Evolutionary conservation across 1,140 invertebrate species (phyloP), one percentile per base, ranked within the genome.

Genomic region (Drosophila pectinifera): DNA sequence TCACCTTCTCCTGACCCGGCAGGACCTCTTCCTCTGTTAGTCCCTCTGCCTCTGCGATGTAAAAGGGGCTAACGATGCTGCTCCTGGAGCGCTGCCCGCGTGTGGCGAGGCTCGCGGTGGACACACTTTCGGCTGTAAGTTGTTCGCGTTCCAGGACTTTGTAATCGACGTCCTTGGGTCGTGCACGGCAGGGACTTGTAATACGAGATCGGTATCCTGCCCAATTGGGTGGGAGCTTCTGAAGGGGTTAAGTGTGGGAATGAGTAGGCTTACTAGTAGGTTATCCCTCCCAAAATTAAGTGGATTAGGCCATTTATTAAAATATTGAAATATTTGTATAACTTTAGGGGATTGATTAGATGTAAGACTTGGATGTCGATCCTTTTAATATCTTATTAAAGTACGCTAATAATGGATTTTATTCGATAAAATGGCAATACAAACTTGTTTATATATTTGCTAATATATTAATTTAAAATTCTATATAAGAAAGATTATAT

Each of bases 41-140:
- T 48, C 14, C 26, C 62, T 55, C 41, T 68, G 26, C 39, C 16
- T 55, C 46, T 75, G 41, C 53, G 26, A 41, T 54, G 73, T 68
- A 51, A 58, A 46, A 70, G 61, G 61, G 74, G 79, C 61, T 75
- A 73, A 64, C 70, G 41, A 43, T 57, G 61, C 53, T 82, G 78
- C 51, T 73, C 65, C 57, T 58, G 57, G 42, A 55, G 41, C 68
- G 69, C 56, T 58, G 53, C 82, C 82, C 65, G 73, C 63, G 76
- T 69, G 41, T 78, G 77, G 73, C 84, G 38, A 75, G 77, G 73
- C 84, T 78, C 80, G 75, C 69, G 84, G 69, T 84, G 73, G 77
- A 70, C 84, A 89, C 84, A 89, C 84, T 89, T 89, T 62, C 63
- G 76, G 69, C 58, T 83, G 75, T 83, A 86, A 89, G 83, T 62